phyloP scores from a whole-genome alignment of 2,113 vertebrate species.

The Cinclus cinclus region DNA sequence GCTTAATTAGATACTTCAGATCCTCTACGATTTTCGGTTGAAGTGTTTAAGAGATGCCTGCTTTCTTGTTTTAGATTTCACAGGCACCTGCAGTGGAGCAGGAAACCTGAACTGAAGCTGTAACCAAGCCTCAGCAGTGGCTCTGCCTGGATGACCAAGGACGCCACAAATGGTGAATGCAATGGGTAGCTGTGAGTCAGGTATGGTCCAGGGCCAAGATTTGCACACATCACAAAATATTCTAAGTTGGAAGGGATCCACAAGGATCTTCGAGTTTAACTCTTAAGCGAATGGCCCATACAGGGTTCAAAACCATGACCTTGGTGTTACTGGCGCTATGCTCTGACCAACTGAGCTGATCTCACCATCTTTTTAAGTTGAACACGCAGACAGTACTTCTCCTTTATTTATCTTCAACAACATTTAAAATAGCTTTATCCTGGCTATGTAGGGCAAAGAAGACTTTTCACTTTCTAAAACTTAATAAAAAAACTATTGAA shows the following conservation, averaged over 20 bases:
- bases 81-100: not conserved
- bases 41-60: not conserved
- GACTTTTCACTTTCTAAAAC: not conserved
- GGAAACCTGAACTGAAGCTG: not conserved
- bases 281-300: not conserved
- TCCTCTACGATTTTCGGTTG: not conserved
- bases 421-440: not conserved
- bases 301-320: not conserved
- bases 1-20: not conserved
- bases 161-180: fast-evolving
- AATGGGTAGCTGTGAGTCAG: fast-evolving
- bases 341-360: not conserved
- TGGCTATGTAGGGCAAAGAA: not conserved
- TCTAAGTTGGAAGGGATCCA: not conserved
- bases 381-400: not conserved
- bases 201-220: not conserved
- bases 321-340: not conserved
- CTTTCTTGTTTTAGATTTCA: not conserved
- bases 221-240: not conserved
- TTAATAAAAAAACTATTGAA: not conserved
- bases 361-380: not conserved
- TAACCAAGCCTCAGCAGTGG: not conserved
- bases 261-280: not conserved
- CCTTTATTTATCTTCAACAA: not conserved
- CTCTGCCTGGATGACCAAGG: not conserved